Conservation (phyloP, 2,888 invertebrate species). For the Platycheirus rosarum region DNA sequence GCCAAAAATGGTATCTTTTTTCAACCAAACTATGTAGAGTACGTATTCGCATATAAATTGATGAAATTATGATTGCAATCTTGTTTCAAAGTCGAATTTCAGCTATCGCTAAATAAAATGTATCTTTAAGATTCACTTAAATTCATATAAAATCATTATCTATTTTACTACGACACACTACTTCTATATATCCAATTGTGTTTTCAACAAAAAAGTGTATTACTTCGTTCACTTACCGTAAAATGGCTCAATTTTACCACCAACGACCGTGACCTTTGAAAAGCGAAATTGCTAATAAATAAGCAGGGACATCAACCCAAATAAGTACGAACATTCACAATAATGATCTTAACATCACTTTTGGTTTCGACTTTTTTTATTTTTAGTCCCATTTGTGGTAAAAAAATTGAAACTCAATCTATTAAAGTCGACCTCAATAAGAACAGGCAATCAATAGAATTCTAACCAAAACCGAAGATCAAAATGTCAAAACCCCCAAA, state of each 20-base stretch:
- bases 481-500: constrained; percentile 8
- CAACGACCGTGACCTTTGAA: constrained; percentile 23
- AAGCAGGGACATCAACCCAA: neutral
- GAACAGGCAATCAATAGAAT: constrained; percentile 5
- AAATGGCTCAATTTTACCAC: neutral
- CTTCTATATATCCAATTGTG: neutral
- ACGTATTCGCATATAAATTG: neutral
- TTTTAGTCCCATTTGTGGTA: neutral
- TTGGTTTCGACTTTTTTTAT: neutral
- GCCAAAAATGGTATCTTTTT: neutral
- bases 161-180: neutral
- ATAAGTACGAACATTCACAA: neutral
- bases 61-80: neutral
- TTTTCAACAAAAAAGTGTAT: neutral
- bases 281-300: constrained; percentile 9
- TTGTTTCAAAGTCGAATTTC: neutral
- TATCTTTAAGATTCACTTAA: neutral
- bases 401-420: constrained; percentile 14
- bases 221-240: neutral
- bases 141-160: neutral
- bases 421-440: constrained; percentile 24
- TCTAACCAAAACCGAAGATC: neutral
- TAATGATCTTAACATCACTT: neutral
- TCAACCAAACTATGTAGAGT: neutral
- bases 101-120: neutral